A percentile compares a stretch with the other conserved stretches of the same genome.
Evolutionary conservation across 1,140 invertebrate species (phyloP).

Genomic region (Dendroctonus valens): DNA sequence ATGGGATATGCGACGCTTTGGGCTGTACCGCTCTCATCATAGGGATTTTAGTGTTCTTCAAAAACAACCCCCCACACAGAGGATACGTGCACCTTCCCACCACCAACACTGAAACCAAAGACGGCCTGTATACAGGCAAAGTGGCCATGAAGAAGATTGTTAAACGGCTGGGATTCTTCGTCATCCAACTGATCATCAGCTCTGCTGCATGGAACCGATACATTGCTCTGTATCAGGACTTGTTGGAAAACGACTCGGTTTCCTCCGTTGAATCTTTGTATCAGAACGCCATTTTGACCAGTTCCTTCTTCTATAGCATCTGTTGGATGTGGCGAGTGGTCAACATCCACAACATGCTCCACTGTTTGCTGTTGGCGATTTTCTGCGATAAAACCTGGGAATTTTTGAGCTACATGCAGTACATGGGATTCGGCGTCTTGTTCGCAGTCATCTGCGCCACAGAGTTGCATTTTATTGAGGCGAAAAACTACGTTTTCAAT

Average conservation of each 20-base stretch:
- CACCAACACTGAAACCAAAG: slow-evolving; percentile 53
- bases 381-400: slow-evolving; percentile 78
- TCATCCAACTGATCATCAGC: slow-evolving; percentile 67
- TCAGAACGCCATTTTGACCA: slow-evolving; percentile 60
- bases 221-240: slow-evolving; percentile 72
- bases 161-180: slow-evolving; percentile 64
- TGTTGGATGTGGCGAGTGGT: slow-evolving; percentile 74
- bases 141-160: slow-evolving; percentile 60
- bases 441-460: slow-evolving; percentile 59
- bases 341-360: slow-evolving; percentile 76
- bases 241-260: slow-evolving; percentile 64
- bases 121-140: slow-evolving; percentile 64
- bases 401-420: slow-evolving; percentile 65
- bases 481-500: slow-evolving; percentile 46
- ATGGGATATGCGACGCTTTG: slow-evolving; percentile 72
- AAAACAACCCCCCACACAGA: slow-evolving; percentile 64
- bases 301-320: slow-evolving; percentile 69
- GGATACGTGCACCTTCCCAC: slow-evolving; percentile 63
- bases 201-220: slow-evolving; percentile 79
- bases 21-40: slow-evolving; percentile 67
- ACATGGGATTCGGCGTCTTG: slow-evolving; percentile 60
- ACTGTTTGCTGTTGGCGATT: slow-evolving; percentile 72
- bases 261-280: slow-evolving; percentile 51
- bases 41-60: slow-evolving; percentile 64
- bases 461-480: slow-evolving; percentile 59